These are phyloP conservation scores for Selene dorsalis DNA, from an alignment of 2,797 vertebrate species.

Conservation along the genomic window DNA sequence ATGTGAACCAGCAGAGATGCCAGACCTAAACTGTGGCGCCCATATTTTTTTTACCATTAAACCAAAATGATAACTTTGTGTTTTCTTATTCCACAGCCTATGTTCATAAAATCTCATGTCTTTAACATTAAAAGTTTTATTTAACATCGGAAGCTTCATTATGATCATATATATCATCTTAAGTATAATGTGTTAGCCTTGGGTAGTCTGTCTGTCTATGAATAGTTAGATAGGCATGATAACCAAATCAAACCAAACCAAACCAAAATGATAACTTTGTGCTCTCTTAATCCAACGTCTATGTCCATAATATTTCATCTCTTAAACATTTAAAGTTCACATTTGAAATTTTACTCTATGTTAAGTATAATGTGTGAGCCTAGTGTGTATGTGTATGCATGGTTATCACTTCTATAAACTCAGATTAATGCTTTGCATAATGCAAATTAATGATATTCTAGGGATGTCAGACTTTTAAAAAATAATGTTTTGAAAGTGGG, in stretches of 20 bases:
- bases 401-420: not conserved
- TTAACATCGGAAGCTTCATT: too few relatives aligned
- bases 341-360: slow-evolving; percentile 20
- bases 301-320: too few relatives aligned
- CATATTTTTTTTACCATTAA: slow-evolving; percentile 40
- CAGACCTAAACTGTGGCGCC: slow-evolving; percentile 36
- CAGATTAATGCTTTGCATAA: not conserved
- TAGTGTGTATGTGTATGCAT: too few relatives aligned
- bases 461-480: not conserved
- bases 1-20: slow-evolving; percentile 37
- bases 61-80: slow-evolving; percentile 34
- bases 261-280: too few relatives aligned
- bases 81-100: slow-evolving; percentile 30
- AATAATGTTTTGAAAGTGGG: not conserved
- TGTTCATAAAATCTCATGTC: slow-evolving; percentile 56
- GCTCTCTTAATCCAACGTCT: too few relatives aligned
- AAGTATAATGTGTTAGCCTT: too few relatives aligned
- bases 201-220: too few relatives aligned
- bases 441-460: not conserved
- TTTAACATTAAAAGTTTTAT: too few relatives aligned
- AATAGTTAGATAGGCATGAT: too few relatives aligned
- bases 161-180: too few relatives aligned
- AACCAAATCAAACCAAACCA: too few relatives aligned
- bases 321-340: slow-evolving; percentile 30
- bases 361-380: not conserved